Percentiles rank a stretch among this genome's conserved stretches.
phyloP scores from a whole-genome alignment of 2,888 invertebrate species.

The Ligdia adustata region DNA sequence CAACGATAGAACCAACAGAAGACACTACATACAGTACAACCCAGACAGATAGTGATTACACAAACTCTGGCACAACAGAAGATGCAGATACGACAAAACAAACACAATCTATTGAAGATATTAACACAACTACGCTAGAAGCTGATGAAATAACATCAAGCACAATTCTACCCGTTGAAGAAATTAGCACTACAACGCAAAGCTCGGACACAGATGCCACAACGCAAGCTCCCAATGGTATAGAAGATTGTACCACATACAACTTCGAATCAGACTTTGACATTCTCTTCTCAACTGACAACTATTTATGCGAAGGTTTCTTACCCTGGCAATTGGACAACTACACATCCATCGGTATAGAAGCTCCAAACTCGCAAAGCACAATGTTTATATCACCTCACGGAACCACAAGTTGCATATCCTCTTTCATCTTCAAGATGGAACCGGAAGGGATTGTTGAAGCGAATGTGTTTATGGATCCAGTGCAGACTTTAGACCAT shows the following conservation, averaged over 20 bases:
- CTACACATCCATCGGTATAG: slow-evolving; percentile 42
- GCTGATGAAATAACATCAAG: neutral
- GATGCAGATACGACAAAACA: neutral
- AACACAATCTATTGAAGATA: too few species aligned
- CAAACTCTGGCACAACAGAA: neutral
- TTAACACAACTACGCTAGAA: neutral
- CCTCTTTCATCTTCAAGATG: slow-evolving; percentile 49
- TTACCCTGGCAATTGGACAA: slow-evolving; percentile 47
- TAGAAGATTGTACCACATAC: slow-evolving; percentile 46
- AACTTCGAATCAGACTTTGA: slow-evolving; percentile 48
- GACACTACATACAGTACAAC: neutral
- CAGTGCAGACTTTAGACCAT: slow-evolving; percentile 40
- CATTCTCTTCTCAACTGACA: slow-evolving; percentile 38
- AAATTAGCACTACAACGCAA: too few species aligned
- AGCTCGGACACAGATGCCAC: neutral
- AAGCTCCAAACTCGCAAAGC: slow-evolving; percentile 41
- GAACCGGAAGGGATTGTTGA: slow-evolving; percentile 45
- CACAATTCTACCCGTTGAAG: too few species aligned
- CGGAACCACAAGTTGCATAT: slow-evolving; percentile 45
- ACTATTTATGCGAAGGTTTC: slow-evolving; percentile 42
- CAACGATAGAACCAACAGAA: neutral
- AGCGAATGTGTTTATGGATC: slow-evolving; percentile 47
- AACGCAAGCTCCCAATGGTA: neutral
- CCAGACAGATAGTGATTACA: neutral
- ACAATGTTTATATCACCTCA: slow-evolving; percentile 46